Evolutionary conservation across 2,113 vertebrate genomes (phyloP).

Genomic region (Petrocephalus zakoni): DNA sequence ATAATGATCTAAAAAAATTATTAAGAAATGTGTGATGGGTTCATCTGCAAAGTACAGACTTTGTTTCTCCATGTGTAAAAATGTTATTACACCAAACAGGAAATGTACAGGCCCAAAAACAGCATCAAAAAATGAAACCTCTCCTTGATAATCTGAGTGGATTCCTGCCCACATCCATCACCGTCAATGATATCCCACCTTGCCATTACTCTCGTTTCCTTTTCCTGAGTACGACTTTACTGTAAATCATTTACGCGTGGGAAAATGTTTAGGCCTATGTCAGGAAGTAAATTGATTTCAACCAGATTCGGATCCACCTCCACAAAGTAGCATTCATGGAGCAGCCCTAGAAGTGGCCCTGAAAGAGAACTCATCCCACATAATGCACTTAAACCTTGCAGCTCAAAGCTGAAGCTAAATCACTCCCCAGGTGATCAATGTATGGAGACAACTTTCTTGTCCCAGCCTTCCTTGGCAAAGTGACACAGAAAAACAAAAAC

Average conservation of each 20-base stretch:
- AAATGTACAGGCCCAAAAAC: neutral
- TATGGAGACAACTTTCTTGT: neutral
- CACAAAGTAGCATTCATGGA: constrained; percentile 5
- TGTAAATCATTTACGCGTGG: neutral
- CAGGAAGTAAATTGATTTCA: neutral
- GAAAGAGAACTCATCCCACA: neutral
- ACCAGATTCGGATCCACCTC: neutral
- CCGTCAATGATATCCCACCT: neutral
- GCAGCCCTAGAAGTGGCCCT: neutral
- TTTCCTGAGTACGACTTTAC: neutral
- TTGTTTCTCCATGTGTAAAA: neutral
- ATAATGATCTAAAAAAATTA: too few species aligned
- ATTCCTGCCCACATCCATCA: neutral
- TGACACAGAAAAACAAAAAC: constrained; percentile 18
- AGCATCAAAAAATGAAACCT: neutral
- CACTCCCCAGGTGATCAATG: neutral
- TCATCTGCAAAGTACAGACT: neutral
- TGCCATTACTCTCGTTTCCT: neutral
- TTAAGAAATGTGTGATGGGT: neutral
- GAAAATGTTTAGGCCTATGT: neutral
- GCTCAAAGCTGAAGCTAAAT: neutral
- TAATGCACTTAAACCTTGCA: neutral
- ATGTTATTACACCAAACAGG: neutral
- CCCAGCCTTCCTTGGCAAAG: neutral
- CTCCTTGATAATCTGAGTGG: neutral